A percentile compares a stretch with the other conserved stretches of the same genome.
phyloP scores from a whole-genome alignment of 2,797 vertebrate species.

The Hoplostethus atlanticus region DNA sequence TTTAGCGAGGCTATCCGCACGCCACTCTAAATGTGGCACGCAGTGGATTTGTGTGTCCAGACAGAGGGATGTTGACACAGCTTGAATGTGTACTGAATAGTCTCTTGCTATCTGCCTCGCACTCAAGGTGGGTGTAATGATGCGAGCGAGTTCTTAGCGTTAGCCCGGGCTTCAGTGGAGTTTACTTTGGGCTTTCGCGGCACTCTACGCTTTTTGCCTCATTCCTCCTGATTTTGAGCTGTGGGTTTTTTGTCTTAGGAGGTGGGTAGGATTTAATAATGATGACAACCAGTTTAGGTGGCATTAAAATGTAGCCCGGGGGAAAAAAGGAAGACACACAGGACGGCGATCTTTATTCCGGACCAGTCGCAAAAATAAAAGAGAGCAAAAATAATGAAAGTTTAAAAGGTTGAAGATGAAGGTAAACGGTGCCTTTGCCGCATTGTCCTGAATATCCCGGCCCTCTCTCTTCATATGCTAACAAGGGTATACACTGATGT shows the following conservation, averaged over 20 bases:
- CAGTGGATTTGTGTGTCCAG: neutral
- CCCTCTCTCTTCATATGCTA: slow-evolving; percentile 59
- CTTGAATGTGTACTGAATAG: slow-evolving; percentile 23
- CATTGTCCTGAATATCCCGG: slow-evolving; percentile 35
- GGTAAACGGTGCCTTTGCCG: slow-evolving; percentile 10
- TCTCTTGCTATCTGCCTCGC: slow-evolving; percentile 33
- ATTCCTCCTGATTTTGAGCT: neutral
- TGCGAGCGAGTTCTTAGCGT: slow-evolving; percentile 13
- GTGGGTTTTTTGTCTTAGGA: neutral
- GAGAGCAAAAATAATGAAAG: slow-evolving; percentile 28
- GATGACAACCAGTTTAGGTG: neutral
- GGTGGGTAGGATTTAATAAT: neutral
- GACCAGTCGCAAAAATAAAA: slow-evolving; percentile 4
- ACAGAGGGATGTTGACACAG: slow-evolving; percentile 25
- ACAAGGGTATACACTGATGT: slow-evolving; percentile 46
- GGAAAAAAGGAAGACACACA: neutral
- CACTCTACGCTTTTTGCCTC: neutral
- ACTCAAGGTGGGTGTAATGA: slow-evolving; percentile 22
- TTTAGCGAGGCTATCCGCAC: slow-evolving; percentile 10
- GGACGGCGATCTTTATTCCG: neutral
- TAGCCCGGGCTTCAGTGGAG: slow-evolving; percentile 13
- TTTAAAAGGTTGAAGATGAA: slow-evolving; percentile 36
- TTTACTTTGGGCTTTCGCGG: slow-evolving; percentile 35
- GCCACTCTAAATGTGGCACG: neutral
- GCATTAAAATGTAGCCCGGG: slow-evolving; percentile 7